These are phyloP conservation scores for Glossophaga mutica DNA, from an alignment of 2,797 vertebrate genomes.

Conservation along the genomic window DNA sequence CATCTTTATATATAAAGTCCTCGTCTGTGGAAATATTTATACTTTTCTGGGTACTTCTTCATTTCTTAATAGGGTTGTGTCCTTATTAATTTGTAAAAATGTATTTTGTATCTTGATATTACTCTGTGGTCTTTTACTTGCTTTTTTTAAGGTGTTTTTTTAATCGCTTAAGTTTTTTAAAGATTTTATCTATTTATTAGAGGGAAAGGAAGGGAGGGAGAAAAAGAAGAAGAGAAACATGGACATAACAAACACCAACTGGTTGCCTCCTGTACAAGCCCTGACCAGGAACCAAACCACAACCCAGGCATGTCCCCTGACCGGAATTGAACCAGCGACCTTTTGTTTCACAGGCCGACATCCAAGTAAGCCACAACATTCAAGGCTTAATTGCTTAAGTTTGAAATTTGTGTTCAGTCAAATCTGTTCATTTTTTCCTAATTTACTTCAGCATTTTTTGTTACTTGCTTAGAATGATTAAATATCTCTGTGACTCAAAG, in stretches of 20 bases:
- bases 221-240: background rate
- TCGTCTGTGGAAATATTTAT: background rate
- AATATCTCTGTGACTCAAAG: constrained; percentile 20
- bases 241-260: background rate
- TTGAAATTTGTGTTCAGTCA: constrained; percentile 20
- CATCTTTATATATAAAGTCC: background rate
- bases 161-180: background rate
- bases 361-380: background rate
- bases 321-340: background rate
- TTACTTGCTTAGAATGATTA: background rate
- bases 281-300: background rate
- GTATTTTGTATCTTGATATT: background rate
- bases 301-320: background rate
- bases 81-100: background rate
- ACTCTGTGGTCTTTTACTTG: background rate
- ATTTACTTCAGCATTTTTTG: background rate
- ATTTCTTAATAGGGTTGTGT: background rate
- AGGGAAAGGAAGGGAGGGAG: background rate
- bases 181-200: background rate
- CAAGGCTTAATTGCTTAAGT: background rate
- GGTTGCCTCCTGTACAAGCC: background rate
- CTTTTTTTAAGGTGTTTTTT: background rate
- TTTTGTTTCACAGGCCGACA: background rate
- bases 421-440: background rate
- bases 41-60: background rate